Percentiles rank a stretch among this genome's conserved stretches.
phyloP scores from a whole-genome alignment of 2,797 vertebrate species.

The Taenioides sp. region DNA sequence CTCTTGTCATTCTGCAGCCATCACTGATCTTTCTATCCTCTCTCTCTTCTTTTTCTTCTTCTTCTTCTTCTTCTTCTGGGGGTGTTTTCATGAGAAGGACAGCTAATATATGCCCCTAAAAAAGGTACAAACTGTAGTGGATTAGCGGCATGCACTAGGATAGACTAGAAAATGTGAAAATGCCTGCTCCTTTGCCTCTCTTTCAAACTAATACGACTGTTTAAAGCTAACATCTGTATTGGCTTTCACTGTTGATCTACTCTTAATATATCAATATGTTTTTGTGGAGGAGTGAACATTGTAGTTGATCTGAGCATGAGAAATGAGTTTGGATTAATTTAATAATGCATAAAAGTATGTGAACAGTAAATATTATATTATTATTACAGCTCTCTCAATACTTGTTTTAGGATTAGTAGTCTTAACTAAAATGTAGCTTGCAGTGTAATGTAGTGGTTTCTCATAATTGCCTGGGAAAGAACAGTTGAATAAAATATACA shows the following conservation, averaged over 20 bases:
- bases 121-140: conserved; percentile 84
- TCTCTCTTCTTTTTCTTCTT: conserved; percentile 48
- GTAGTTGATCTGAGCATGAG: conserved; percentile 10
- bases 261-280: not conserved
- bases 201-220: conserved; percentile 50
- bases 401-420: too few species aligned
- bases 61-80: conserved; percentile 78
- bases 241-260: conserved; percentile 25
- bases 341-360: not conserved
- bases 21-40: conserved; percentile 84
- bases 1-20: conserved; percentile 74
- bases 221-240: conserved; percentile 41
- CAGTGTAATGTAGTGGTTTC: too few species aligned
- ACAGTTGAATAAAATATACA: too few species aligned
- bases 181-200: conserved; percentile 53
- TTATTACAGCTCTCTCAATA: not conserved
- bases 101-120: conserved; percentile 90
- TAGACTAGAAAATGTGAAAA: conserved; percentile 33
- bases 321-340: not conserved
- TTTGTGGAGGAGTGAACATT: not conserved
- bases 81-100: conserved; percentile 92
- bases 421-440: not conserved
- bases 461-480: too few species aligned
- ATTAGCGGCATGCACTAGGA: conserved; percentile 42
- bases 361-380: too few species aligned